Conservation (phyloP, 2,797 vertebrate genomes). For the Melanotaenia nigrans region DNA sequence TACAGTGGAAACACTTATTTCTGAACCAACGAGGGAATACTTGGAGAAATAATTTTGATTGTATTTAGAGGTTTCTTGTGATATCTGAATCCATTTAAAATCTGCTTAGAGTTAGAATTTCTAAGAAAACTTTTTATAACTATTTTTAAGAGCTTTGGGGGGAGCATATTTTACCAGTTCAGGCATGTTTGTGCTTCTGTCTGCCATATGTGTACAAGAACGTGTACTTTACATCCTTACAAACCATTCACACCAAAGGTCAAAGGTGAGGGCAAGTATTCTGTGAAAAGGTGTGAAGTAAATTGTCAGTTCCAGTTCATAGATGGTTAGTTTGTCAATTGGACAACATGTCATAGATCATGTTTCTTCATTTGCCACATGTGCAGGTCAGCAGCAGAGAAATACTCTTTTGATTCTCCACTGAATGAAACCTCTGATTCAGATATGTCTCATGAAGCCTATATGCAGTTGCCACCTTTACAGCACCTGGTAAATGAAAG, state of each 20-base stretch:
- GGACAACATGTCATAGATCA: slow-evolving; percentile 19
- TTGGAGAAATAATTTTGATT: slow-evolving; percentile 24
- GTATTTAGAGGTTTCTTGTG: slow-evolving; percentile 10
- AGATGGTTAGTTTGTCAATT: slow-evolving; percentile 19
- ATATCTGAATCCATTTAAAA: slow-evolving; percentile 33
- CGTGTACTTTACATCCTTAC: slow-evolving; percentile 11
- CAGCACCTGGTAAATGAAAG: slow-evolving; percentile 73
- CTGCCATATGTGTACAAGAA: slow-evolving; percentile 1
- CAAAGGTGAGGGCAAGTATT: slow-evolving; percentile 43
- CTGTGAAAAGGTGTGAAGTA: slow-evolving; percentile 39
- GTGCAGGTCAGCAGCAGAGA: slow-evolving; percentile 33
- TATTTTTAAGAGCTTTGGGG: slow-evolving; percentile 3
- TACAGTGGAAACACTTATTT: slow-evolving; percentile 17
- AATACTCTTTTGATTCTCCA: slow-evolving; percentile 14
- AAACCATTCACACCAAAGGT: slow-evolving; percentile 24
- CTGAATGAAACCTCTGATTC: slow-evolving; percentile 52
- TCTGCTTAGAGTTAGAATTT: slow-evolving; percentile 7
- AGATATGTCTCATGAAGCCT: slow-evolving; percentile 28
- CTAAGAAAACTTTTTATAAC: slow-evolving; percentile 35
- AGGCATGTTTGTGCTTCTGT: slow-evolving; percentile 8
- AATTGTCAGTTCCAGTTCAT: slow-evolving; percentile 49
- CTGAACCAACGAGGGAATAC: slow-evolving; percentile 3
- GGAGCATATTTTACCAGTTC: slow-evolving; percentile 33
- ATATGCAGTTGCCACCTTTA: slow-evolving; percentile 31
- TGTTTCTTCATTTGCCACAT: slow-evolving; percentile 23